Percentiles rank a stretch among this genome's conserved stretches.
phyloP scores from a whole-genome alignment of 2,113 vertebrate species.

The Helogale parvula region DNA sequence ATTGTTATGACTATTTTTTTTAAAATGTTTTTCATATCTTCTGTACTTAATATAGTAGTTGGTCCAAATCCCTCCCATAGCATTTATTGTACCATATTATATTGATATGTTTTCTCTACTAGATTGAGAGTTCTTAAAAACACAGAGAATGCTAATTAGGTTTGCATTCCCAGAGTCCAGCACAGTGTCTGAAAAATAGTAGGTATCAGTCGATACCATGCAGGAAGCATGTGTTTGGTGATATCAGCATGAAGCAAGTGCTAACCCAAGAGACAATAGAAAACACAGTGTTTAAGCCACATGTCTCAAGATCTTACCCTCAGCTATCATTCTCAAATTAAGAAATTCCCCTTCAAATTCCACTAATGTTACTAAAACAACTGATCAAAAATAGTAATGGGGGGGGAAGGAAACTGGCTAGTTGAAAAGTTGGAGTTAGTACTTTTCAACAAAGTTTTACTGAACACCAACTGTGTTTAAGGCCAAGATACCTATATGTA shows the following conservation, averaged over 20 bases:
- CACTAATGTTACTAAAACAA: not conserved
- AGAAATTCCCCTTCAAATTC: slow-evolving; percentile 18
- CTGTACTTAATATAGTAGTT: not conserved
- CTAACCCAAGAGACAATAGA: not conserved
- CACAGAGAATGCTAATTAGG: not conserved
- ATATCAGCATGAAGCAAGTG: not conserved
- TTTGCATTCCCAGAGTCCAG: not conserved
- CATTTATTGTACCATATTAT: not conserved
- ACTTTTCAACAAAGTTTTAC: not conserved
- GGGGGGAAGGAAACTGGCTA: not conserved
- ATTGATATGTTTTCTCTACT: not conserved
- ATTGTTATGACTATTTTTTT: not conserved
- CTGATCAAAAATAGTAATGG: not conserved
- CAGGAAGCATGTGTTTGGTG: not conserved
- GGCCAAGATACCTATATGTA: not conserved
- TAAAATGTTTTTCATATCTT: not conserved
- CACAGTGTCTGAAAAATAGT: not conserved
- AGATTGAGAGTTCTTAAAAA: not conserved
- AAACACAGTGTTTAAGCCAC: not conserved
- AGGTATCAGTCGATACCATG: not conserved
- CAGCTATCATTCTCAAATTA: not conserved
- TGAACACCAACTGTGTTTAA: not conserved
- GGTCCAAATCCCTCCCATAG: not conserved
- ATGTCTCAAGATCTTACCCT: not conserved
- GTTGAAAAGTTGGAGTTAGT: not conserved